Conservation (phyloP, 1,140 invertebrate species). For the Bombyx mori region ASM3026992v2 NC_085125.1:3338001-3338500, state of each 20-base stretch:
- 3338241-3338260: conserved; percentile 75
- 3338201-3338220: conserved; percentile 75
- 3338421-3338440: not conserved
- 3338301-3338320: conserved; percentile 71
- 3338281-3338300: conserved; percentile 69
- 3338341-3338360: conserved; percentile 71
- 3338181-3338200: conserved; percentile 75
- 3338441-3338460: no score
- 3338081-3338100: not conserved
- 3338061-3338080: not conserved
- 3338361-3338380: conserved; percentile 77
- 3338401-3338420: conserved; percentile 77
- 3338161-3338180: conserved; percentile 67
- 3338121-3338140: conserved; percentile 70
- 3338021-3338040: conserved; percentile 77
- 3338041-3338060: conserved; percentile 74
- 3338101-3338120: not conserved
- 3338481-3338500: no score
- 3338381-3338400: conserved; percentile 75
- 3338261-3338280: conserved; percentile 69
- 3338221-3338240: conserved; percentile 75
- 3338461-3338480: no score
- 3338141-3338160: conserved; percentile 70
- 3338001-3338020: conserved; percentile 71
- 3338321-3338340: conserved; percentile 68